Evolutionary conservation across 2,113 vertebrate species (phyloP), one percentile per base, ranked within the genome.

Genomic region (Sitta europaea): DNA sequence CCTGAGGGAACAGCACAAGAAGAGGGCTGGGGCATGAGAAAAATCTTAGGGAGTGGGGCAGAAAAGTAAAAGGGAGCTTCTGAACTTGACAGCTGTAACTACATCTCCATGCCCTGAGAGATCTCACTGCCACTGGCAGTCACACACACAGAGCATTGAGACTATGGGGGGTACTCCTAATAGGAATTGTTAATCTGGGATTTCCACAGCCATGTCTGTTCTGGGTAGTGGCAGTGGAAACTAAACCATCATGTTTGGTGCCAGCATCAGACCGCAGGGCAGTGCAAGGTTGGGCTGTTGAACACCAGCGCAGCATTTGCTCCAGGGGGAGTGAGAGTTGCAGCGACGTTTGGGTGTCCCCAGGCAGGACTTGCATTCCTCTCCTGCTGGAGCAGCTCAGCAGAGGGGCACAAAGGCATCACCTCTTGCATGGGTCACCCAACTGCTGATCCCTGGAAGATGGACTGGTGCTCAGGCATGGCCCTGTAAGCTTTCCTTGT

Each of bases 241-340:
- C 29, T 43, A 75, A 86, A 28, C 35, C 18, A 21, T 42, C 55
- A 2, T 3, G 3, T 55, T 45, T 43, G 62, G 6, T 58, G 51
- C 54, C 1, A 0, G 7, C 6, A 9, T 68, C 50, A 76, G 45
- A 53, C 14, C 0, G 0, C 0, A 68, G 21, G 9, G 38, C 21
- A 48, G 29, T 10, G 28, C 4, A 28, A 42, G 78, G 50, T 4
- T 5, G 3, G 55, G 22, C 27, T 67, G 74, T 85, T 48, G 24
- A 68, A 33, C 36, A 45, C 16, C 42, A 54, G n/a, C 11, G 2
- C 14, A 48, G 42, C 4, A 1, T 38, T 38, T 66, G 35, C 29
- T 58, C 57, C 55, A 45, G 11, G n/a, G 5, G 0, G 0, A 57
- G 5, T 0, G 0, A 57, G 51, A 81, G 36, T 75, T 36, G 79